Evolutionary conservation across 2,797 vertebrate species (phyloP).

Genomic region (Syngnathus rostellatus): DNA sequence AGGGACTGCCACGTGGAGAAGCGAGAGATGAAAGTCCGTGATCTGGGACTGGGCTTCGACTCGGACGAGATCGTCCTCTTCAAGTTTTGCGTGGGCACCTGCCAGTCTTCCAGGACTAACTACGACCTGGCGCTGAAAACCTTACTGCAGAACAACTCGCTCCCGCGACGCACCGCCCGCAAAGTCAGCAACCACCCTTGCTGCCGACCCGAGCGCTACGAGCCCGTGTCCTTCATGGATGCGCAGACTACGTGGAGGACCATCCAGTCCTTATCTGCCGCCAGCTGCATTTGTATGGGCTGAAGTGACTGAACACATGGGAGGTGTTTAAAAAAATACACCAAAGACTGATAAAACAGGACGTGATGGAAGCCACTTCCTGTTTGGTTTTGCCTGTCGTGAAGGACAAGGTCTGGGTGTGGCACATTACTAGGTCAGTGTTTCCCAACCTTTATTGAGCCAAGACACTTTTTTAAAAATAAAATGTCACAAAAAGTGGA

Average conservation of each 20-base stretch:
- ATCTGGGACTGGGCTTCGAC: constrained; percentile 86
- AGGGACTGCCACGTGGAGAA: constrained; percentile 77
- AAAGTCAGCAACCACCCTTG: constrained; percentile 80
- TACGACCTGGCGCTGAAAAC: constrained; percentile 81
- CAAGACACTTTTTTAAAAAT: neutral
- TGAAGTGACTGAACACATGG: constrained; percentile 53
- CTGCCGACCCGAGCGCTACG: constrained; percentile 85
- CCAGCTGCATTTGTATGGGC: constrained; percentile 86
- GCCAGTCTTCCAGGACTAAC: constrained; percentile 76
- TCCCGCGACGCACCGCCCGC: constrained; percentile 58
- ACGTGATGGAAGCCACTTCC: constrained; percentile 17
- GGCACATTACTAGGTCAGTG: constrained; percentile 16
- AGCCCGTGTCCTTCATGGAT: constrained; percentile 89
- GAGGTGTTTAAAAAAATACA: neutral
- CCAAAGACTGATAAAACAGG: constrained; percentile 9
- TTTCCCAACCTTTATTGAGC: neutral
- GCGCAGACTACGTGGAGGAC: constrained; percentile 84
- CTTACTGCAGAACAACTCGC: constrained; percentile 72
- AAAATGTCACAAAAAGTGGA: neutral
- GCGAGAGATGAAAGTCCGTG: constrained; percentile 79
- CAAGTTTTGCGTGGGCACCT: constrained; percentile 90
- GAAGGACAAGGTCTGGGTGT: constrained; percentile 20
- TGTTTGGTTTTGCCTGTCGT: constrained; percentile 14
- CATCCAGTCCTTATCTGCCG: constrained; percentile 81
- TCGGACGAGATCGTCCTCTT: constrained; percentile 90